These are phyloP conservation scores for Orthonychiurus folsomi DNA, from an alignment of 2,888 invertebrate genomes.

Conservation along the genomic window DNA sequence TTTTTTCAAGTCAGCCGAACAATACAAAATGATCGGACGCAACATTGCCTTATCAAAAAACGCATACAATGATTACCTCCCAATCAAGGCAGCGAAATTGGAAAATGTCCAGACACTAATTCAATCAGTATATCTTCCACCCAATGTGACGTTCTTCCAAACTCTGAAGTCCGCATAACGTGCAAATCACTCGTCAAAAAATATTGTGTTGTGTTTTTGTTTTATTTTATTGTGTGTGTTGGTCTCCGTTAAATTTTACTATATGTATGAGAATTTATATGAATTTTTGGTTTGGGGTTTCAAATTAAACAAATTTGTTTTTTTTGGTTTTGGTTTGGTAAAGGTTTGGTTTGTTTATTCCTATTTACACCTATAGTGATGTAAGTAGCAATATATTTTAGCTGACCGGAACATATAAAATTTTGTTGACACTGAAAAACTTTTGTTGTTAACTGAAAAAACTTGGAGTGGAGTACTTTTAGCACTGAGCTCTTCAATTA, in stretches of 20 bases:
- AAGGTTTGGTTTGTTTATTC: no score
- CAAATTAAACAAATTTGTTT: no score
- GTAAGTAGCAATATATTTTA: neutral
- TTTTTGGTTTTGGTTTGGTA: no score
- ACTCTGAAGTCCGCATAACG: neutral
- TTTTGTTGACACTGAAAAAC: neutral
- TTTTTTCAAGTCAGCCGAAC: neutral
- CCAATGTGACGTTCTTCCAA: neutral
- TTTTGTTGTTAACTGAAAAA: neutral
- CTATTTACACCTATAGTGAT: neutral
- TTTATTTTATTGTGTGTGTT: neutral
- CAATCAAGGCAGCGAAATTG: neutral
- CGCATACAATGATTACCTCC: neutral
- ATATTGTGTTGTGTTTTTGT: neutral
- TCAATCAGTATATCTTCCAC: neutral
- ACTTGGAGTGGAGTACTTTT: neutral
- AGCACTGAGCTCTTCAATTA: neutral
- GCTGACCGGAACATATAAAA: neutral
- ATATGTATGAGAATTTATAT: no score
- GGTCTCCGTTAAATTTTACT: no score
- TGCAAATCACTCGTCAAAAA: neutral
- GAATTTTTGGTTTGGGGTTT: no score
- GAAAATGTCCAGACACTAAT: neutral
- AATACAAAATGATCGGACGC: neutral
- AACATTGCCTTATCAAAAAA: no score